Evolutionary conservation across 2,888 invertebrate genomes (phyloP).

Genomic region (Trachelus iudaicus): DNA sequence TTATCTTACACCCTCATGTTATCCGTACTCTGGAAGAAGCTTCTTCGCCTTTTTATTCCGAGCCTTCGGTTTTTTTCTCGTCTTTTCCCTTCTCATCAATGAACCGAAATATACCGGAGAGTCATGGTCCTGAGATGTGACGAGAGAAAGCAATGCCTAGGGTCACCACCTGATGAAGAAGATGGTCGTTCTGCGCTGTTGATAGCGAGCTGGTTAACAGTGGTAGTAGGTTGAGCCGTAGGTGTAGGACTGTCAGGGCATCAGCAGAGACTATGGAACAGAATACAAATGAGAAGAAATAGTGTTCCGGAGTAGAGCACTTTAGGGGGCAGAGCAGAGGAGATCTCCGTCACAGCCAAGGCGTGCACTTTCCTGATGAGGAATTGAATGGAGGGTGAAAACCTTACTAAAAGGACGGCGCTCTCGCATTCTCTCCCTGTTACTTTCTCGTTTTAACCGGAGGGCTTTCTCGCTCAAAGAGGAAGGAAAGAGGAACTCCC

Average conservation of each 20-base stretch:
- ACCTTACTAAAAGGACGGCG: slow-evolving; percentile 29
- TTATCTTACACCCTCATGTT: not conserved
- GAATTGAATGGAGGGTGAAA: slow-evolving; percentile 46
- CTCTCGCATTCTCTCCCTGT: slow-evolving; percentile 36
- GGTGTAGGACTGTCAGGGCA: not conserved
- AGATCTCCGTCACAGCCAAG: slow-evolving; percentile 24
- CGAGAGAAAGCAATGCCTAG: slow-evolving; percentile 9
- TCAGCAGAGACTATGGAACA: slow-evolving; percentile 9
- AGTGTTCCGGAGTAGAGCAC: slow-evolving; percentile 32
- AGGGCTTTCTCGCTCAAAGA: slow-evolving; percentile 23
- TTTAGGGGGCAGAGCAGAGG: slow-evolving; percentile 29
- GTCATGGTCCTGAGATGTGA: not conserved
- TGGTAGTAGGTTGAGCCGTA: not conserved
- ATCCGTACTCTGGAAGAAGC: not conserved
- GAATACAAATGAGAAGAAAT: slow-evolving; percentile 39
- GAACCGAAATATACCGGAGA: slow-evolving; percentile 16
- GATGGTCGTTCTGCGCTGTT: not conserved
- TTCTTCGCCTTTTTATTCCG: not conserved
- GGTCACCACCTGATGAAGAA: not conserved
- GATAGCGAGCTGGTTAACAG: not conserved
- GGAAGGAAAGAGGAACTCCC: slow-evolving; percentile 11
- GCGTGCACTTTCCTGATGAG: slow-evolving; percentile 46
- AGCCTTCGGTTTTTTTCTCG: not conserved
- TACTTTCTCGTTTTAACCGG: slow-evolving; percentile 37
- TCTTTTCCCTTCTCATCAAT: slow-evolving; percentile 17